Evolutionary conservation across 2,888 invertebrate genomes (phyloP).

Genomic region (Heteromurus nitidus): DNA sequence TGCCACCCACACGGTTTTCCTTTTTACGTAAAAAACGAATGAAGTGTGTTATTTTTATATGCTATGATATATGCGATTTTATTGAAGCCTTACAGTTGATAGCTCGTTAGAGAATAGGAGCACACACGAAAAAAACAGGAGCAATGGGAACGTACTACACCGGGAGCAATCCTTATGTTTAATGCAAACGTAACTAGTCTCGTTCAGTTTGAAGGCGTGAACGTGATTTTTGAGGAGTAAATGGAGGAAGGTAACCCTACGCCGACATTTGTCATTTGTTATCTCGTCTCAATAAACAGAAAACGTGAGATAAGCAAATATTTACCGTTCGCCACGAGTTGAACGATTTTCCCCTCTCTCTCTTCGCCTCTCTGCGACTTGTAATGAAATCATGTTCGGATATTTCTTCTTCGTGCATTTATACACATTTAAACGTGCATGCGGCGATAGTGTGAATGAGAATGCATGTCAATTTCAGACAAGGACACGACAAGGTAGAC

Average conservation of each 20-base stretch:
- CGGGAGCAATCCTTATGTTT: too few relatives aligned
- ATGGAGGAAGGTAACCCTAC: background rate
- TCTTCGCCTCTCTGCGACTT: background rate
- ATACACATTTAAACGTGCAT: background rate
- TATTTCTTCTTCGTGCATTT: background rate
- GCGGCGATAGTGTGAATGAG: background rate
- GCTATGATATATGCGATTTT: too few relatives aligned
- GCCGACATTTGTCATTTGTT: conserved; percentile 10
- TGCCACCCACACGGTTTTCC: too few relatives aligned
- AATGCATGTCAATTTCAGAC: background rate
- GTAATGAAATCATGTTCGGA: background rate
- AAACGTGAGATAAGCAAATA: conserved; percentile 72
- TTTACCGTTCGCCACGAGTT: conserved; percentile 49
- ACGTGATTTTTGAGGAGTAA: conserved; percentile 20
- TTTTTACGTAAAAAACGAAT: too few relatives aligned
- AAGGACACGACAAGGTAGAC: too few relatives aligned
- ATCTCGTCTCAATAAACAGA: conserved; percentile 52
- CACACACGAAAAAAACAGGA: too few relatives aligned
- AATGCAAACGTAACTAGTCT: too few relatives aligned
- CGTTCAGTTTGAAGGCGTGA: background rate
- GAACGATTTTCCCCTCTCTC: background rate
- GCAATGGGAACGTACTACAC: too few relatives aligned
- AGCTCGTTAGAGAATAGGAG: too few relatives aligned
- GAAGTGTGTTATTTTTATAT: too few relatives aligned
- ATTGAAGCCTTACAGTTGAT: too few relatives aligned